Evolutionary conservation across 2,888 invertebrate species (phyloP), one percentile per base, ranked within the genome.

Genomic region (Ecdyonurus torrentis): DNA sequence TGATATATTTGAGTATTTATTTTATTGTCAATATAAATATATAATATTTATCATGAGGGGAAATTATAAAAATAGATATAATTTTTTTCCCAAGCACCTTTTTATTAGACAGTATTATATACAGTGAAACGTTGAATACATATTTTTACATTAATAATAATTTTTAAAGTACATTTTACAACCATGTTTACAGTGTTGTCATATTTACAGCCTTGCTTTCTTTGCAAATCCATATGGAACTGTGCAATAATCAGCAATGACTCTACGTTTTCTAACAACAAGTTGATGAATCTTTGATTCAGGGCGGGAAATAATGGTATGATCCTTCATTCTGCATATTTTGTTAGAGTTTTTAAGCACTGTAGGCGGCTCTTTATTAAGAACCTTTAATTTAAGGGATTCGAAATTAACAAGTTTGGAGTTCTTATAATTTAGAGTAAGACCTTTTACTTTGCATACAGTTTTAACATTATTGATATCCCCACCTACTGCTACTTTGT

Each of bases 361-460:
- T 37, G 20, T 25, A n/a, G 60, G 25, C 22, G 60, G 22, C 53
- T 23, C 25, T 19, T 23, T 60, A 15, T 55, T 58, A 18, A 58
- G 50, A 23, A 66, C 61, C 60, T 65, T 61, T 2, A 59, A 18
- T 61, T 66, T 65, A 18, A 69, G 64, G 1, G 64, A 52, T 2
- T 65, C 66, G 62, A 69, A 68, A 61, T 68, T 67, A 1, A 70
- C 61, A 2, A 58, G 53, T 15, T 66, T 59, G 2, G 55, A 24
- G 23, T 63, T 67, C 24, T 58, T 61, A 25, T 65, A 66, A 55
- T 68, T 68, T n/a, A 69, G 60, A 19, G 65, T 65, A 22, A 70
- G 65, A 2, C 70, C 71, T 61, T 68, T 66, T 0, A 70, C 69
- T 66, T 69, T 70, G 59, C 69, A 69, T 5, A 65, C 65, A 58